Percentiles rank a stretch among this genome's conserved stretches.
Conservation (phyloP, 2,888 invertebrate genomes). For the Unio delphinus region DNA sequence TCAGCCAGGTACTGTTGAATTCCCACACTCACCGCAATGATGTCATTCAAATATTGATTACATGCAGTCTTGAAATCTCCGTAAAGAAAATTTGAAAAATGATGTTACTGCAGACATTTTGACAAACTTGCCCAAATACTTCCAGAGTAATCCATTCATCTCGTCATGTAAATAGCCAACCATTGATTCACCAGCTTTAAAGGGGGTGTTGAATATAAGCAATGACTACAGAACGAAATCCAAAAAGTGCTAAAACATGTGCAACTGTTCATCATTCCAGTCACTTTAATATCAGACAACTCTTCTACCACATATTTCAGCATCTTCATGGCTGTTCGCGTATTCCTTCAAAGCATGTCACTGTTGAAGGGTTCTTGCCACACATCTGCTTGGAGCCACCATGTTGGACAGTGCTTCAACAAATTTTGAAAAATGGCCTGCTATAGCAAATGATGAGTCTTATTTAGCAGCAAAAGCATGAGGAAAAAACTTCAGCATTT, state of each 20-base stretch:
- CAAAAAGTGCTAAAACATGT: conserved; percentile 17
- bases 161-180: conserved; percentile 15
- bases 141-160: conserved; percentile 10
- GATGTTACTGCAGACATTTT: conserved; percentile 7
- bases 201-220: conserved; percentile 28
- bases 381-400: conserved; percentile 32
- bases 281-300: conserved; percentile 5
- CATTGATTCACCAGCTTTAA: conserved; percentile 16
- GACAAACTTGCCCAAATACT: conserved; percentile 24
- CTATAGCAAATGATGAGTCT: too few relatives aligned
- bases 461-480: too few relatives aligned
- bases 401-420: conserved; percentile 16
- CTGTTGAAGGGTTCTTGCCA: conserved; percentile 21
- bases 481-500: too few relatives aligned
- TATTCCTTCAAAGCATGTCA: conserved; percentile 28
- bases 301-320: conserved; percentile 1
- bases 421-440: too few relatives aligned
- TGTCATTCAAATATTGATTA: conserved; percentile 15
- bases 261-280: conserved; percentile 2
- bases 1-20: conserved; percentile 11
- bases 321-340: conserved; percentile 19
- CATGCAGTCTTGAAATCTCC: conserved; percentile 10
- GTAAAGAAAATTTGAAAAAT: conserved; percentile 1
- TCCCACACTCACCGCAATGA: conserved; percentile 13
- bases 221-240: conserved; percentile 19